These are phyloP conservation scores for Sebastes diploproa DNA, from an alignment of 2,797 vertebrate species.

Conservation along the genomic window DNA sequence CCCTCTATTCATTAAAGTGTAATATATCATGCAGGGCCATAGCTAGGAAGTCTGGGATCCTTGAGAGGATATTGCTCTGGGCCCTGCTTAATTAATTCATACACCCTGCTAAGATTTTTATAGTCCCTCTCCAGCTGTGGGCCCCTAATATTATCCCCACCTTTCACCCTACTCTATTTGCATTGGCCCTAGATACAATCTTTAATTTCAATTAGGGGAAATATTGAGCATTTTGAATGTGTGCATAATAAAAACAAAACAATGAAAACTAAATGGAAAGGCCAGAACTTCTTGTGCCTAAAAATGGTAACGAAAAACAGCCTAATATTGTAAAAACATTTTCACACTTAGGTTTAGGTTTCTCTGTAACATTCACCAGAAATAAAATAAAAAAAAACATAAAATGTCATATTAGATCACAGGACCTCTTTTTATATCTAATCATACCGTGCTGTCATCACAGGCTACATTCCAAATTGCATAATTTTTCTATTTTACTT, in stretches of 20 bases:
- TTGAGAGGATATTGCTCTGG: constrained; percentile 71
- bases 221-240: constrained; percentile 13
- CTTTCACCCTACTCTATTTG: constrained; percentile 50
- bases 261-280: background rate
- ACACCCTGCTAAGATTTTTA: constrained; percentile 71
- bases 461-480: too few relatives aligned
- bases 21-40: constrained; percentile 58
- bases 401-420: background rate
- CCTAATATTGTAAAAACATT: background rate
- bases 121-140: constrained; percentile 62
- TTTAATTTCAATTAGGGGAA: constrained; percentile 65
- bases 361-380: background rate
- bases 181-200: constrained; percentile 39
- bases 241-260: constrained; percentile 30
- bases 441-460: background rate
- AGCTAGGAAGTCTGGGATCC: constrained; percentile 61
- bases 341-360: background rate
- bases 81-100: constrained; percentile 76
- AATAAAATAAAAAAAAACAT: background rate
- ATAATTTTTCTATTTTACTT: too few relatives aligned
- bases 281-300: background rate
- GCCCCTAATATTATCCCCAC: constrained; percentile 60
- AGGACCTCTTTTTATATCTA: background rate
- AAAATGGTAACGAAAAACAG: background rate
- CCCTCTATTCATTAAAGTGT: constrained; percentile 72